Base-by-base conservation (phyloP, 2,113 vertebrate genomes). In the Otus sunia region DNA sequence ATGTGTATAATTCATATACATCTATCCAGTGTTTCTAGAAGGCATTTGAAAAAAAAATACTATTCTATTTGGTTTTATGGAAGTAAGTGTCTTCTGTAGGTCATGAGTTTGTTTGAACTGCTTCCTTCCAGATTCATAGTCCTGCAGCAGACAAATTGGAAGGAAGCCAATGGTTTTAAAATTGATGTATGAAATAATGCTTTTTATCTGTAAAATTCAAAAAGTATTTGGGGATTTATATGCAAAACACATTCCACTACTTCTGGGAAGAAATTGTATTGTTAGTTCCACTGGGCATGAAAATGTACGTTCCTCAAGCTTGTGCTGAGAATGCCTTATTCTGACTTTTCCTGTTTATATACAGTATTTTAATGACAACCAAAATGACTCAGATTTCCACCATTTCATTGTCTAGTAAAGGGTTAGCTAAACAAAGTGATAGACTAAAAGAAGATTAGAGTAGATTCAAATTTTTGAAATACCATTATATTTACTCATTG, bases 241-340 rank as follows among this genome's bases (percentile, higher is more conserved):
- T 96, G 94, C 93, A 96, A 97, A 97, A 94, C 96, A 95, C 90
- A 97, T 96, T 97, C 95, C 94, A 96, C 67, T 94, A 80, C 56
- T 81, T 97, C 80, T 74, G 77, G 29, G 88, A 94, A 96, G 88
- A 97, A 88, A 96, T 8, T 91, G 60, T 94, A 96, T 92, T 59
- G 77, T 86, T 96, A 86, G 64, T 96, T 96, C 71, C 34, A 83
- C 88, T 87, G 86, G 67, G 91, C 95, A 94, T 95, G 96, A 93
- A 97, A 95, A 87, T 23, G n/a, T 93, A 97, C 29, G 25, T 89
- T 97, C 85, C 92, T 96, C 95, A 94, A 97, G 94, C 69, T 96
- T 97, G 34, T 94, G 73, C 96, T 91, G 84, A 97, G 94, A 98
- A 98, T 98, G 97, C 97, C 97, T 98, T 98, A 98, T 93, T 96